Evolutionary conservation across 2,888 invertebrate species (phyloP), one percentile per base, ranked within the genome.

Genomic region (Acrocyrtus sp.): DNA sequence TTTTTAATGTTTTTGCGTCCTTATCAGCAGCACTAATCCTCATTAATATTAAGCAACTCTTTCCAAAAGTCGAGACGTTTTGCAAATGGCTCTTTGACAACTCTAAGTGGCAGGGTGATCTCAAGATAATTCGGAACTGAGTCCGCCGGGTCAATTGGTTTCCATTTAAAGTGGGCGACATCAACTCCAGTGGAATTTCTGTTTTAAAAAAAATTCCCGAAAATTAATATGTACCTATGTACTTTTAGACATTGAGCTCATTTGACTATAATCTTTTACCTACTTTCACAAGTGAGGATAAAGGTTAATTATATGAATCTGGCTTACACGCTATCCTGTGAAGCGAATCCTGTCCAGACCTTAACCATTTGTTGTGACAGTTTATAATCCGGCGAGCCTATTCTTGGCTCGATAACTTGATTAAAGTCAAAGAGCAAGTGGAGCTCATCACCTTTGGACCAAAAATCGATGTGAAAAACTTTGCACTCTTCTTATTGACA

Each of bases 361-460:
- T 72, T 72, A 5, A 72, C 72, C 72, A 72, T 72, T 12, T 41
- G 48, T 45, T 51, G 53, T 2, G 72, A 72, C 10, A 66, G 24
- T 6, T 72, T 60, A 47, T 72, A 72, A 26, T 72, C 72, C 17
- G 24, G 19, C 8, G 22, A 29, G 1, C 72, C 72, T 19, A 43
- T 66, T 27, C 72, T 43, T 17, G 66, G 51, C 24, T 72, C 72
- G 15, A 61, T 50, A 27, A 72, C 3, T 34, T 39, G 45, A 26
- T 53, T 60, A 12, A 72, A 65, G 26, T 66, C 60, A 48, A 72
- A 72, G 8, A 72, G 41, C n/a, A 72, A 48, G 39, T 60, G 60
- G 4, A 72, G 61, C 24, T 72, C 72, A 39, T 72, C 66, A 6
- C 63, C 72, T 63, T 22, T 15, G 4, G 15, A 39, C 6, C 19